These are phyloP conservation scores for Irena cyanogastra DNA, from an alignment of 2,113 vertebrate genomes.

Conservation along the genomic window DNA sequence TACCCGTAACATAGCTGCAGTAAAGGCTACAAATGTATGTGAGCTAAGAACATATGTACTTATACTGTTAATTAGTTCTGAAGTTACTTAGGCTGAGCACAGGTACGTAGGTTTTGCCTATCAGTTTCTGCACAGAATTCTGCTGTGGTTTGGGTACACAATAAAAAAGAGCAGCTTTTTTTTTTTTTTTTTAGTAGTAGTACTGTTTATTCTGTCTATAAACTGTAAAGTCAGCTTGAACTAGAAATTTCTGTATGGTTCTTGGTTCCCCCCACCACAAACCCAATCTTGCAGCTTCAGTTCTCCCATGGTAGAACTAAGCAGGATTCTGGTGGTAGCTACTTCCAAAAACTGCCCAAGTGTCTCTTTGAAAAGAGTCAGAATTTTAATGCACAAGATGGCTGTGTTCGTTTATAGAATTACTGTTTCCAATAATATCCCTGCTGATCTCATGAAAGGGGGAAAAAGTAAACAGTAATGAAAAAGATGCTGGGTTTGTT, in stretches of 20 bases:
- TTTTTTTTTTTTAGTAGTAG: not conserved
- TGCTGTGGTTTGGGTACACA: not conserved
- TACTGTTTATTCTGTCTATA: not conserved
- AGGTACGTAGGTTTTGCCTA: not conserved
- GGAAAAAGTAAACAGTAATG: not conserved
- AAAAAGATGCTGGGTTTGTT: constrained; percentile 25
- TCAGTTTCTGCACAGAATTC: not conserved
- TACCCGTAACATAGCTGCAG: not conserved
- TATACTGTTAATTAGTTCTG: not conserved
- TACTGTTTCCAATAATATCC: constrained; percentile 44
- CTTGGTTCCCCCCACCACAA: not conserved
- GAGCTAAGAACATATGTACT: not conserved
- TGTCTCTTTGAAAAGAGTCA: constrained; percentile 38
- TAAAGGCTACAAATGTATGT: not conserved
- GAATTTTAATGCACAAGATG: constrained; percentile 46
- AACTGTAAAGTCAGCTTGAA: not conserved
- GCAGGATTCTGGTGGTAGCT: not conserved
- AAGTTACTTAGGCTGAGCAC: not conserved
- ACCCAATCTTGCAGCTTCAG: not conserved
- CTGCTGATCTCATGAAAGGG: constrained; percentile 42
- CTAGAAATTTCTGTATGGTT: not conserved
- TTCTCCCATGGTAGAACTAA: not conserved
- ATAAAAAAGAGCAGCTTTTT: not conserved
- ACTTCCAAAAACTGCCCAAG: not conserved
- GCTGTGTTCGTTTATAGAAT: constrained; percentile 30